Base-by-base conservation (phyloP, 1,140 invertebrate species). In the Zaprionus taronus region DNA sequence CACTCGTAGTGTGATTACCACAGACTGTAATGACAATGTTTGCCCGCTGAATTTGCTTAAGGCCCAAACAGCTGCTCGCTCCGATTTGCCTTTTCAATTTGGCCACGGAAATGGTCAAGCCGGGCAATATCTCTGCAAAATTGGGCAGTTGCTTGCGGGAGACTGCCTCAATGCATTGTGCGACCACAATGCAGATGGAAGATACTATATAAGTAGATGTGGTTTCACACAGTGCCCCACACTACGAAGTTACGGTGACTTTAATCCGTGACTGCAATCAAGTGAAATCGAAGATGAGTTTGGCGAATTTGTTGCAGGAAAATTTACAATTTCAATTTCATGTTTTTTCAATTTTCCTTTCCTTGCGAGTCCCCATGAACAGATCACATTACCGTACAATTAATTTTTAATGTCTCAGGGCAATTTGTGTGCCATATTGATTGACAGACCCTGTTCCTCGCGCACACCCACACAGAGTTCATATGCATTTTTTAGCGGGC, bases 401-500 rank as follows among this genome's bases (percentile, higher is more conserved):
- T 72, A 72, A 41, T 65, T n/a, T 58, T 65, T 51, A 26, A 57
- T 57, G 38, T 61, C 53, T 57, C 53, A 12, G 20, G 36, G 20
- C 20, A 36, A 64, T 66, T 66, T 31, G 53, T 44, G 53, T 24
- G n/a, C 41, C n/a, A 47, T 66, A 66, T 47, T 66, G 62, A 58
- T 72, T 65, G 61, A 65, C n/a, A 17, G 26, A 34, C 36, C 22
- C 3, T 36, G 28, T 11, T 24, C 14, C 3, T 34, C 36, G 2
- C 31, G 47, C 61, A 51, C 6, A 44, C 14, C 17, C 24, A 44
- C 17, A 14, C 56, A 14, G 56, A 22, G 17, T 7, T 22, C 22
- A 56, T 64, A 55, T 72, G 61, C 22, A 72, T 73, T 68, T 68
- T 73, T 73, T 36, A 73, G 61, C 47, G 20, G 24, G 11, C 53